Evolutionary conservation across 2,797 vertebrate species (phyloP), one percentile per base, ranked within the genome.

Genomic region (Podargus strigoides): DNA sequence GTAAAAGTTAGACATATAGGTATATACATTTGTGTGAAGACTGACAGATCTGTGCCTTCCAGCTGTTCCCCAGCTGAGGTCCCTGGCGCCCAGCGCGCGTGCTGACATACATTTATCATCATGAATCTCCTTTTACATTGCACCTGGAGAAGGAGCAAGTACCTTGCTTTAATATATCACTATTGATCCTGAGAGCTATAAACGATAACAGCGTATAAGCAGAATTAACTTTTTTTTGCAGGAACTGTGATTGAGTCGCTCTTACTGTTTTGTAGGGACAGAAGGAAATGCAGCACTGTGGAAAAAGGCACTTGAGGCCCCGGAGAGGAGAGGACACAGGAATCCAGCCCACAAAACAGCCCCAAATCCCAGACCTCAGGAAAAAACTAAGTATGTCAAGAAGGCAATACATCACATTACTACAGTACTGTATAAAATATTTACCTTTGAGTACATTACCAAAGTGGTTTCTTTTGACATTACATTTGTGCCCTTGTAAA

Each of bases 401-500:
- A n/a, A 41, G 15, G 68, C 64, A 79, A 63, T 46, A 63, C 62
- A 87, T 64, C 20, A 16, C 85, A 41, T 66, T 76, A 47, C 55
- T 85, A 3, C 5, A 75, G 90, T 11, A 44, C 55, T n/a, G 20
- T 41, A 91, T 96, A 59, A 96, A 97, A 96, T 95, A 97, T 97
- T 97, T 93, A 96, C 90, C 91, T 83, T 27, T 39, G 70, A 96
- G 85, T 67, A 92, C 85, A 85, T 93, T 92, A 85, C 69, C 66
- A 63, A 89, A 89, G 92, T 30, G 87, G 72, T 94, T 96, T 90
- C 87, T 96, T 91, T 89, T 50, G 92, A 87, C 72, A 64, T 92
- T 96, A 96, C 96, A 95, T 93, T 93, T 91, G 69, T 94, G 96
- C 67, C 81, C 83, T 86, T 93, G 95, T 90, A 93, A 79, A 67